Base-by-base conservation (phyloP, 92 coral and sea anemone genomes). In the Blastomussa wellsi region DNA sequence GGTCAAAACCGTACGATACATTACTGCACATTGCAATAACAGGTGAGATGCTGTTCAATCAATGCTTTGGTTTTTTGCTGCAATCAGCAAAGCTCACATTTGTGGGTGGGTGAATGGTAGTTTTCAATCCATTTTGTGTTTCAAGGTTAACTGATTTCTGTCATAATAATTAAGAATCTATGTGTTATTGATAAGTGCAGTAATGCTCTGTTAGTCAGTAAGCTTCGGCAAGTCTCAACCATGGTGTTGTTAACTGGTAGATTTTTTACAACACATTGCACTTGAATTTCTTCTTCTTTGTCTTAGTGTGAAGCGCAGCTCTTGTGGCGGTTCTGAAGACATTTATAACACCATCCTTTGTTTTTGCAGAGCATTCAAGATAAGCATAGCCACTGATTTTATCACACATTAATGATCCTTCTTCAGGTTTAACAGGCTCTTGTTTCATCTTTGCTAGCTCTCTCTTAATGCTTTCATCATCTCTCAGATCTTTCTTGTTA, bases 391-490 rank as follows among this genome's bases (percentile, higher is more conserved):
- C 98, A 26, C 83, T 82, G 60, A 95, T 91, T 80, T 90, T 89
- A 49, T 89, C 95, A 20, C 95, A 89, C 90, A 91, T 84, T 10
- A 78, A 68, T 37, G 93, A 88, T 49, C 92, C 95, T 64, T 95
- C 95, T 28, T 93, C 96, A n/a, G 79, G 73, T 84, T 91, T 91
- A 14, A 93, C 96, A 16, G 98, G 96, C 79, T 91, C 96, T 51
- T 93, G 98, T 82, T 94, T 96, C 98, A 94, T 92, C 98, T 96
- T 94, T 20, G 91, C 88, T 71, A 92, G 86, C 87, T 94, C 96
- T 57, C 94, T 86, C 91, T 96, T 94, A 68, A 96, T 92, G 71
- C 86, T 92, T 16, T 94, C 96, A 79, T 96, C 96, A 77, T 91
- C 89, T 76, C 98, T 86, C 68, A 94, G 90, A 96, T 96, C 98